A percentile compares a stretch with the other conserved stretches of the same genome.
These are phyloP conservation scores for Drosophila guanche DNA, from an alignment of 1,140 invertebrate genomes.

Conservation along the genomic window DNA sequence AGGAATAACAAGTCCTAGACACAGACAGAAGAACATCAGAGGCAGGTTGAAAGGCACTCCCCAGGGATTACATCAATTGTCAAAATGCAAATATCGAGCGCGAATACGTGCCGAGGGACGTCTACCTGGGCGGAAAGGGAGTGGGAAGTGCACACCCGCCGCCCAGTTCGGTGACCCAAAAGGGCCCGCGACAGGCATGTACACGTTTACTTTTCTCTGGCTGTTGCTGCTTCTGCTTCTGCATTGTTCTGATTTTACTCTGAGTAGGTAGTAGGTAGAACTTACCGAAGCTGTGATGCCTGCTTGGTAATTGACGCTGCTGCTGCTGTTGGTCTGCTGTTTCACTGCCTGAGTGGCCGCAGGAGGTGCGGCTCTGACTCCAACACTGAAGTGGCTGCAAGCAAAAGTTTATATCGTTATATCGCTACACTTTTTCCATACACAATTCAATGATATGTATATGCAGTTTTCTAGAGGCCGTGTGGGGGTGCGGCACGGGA, in stretches of 20 bases:
- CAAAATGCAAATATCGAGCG: constrained; percentile 10
- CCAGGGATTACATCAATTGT: constrained; percentile 22
- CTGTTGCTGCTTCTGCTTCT: neutral
- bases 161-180: constrained; percentile 59
- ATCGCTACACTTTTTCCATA: neutral
- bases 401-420: neutral
- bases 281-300: constrained; percentile 17
- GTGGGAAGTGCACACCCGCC: constrained; percentile 14
- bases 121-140: constrained; percentile 44
- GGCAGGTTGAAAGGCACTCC: constrained; percentile 13
- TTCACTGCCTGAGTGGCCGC: constrained; percentile 1
- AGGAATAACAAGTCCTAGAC: constrained; percentile 45
- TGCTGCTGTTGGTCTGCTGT: neutral
- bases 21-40: neutral
- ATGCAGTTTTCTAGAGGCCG: constrained; percentile 35
- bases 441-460: constrained; percentile 11
- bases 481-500: constrained; percentile 47
- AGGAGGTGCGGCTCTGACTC: constrained; percentile 19
- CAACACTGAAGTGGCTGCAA: constrained; percentile 21
- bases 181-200: constrained; percentile 30
- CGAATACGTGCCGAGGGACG: constrained; percentile 9
- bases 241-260: neutral
- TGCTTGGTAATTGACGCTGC: neutral
- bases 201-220: constrained; percentile 36
- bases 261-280: neutral